Evolutionary conservation across 2,888 invertebrate genomes (phyloP), one percentile per base, ranked within the genome.

Genomic region (Cyrtodaria siliqua): DNA sequence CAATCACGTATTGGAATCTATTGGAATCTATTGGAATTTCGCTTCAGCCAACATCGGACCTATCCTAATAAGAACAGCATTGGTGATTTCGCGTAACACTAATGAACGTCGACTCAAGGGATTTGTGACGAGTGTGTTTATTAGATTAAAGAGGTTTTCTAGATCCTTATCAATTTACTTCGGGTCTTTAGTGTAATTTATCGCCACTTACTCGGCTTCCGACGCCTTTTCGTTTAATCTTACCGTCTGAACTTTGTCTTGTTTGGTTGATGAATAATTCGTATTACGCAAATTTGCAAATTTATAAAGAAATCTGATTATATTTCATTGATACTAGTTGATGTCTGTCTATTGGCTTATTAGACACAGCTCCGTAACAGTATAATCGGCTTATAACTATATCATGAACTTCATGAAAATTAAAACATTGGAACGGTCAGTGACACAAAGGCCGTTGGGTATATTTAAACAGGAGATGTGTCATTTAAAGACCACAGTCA

Each of bases 81-180:
- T 62, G 61, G 42, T 56, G 61, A 62, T 50, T 61, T 18, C 56
- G 64, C 33, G 66, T 56, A 66, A 76, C 66, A 56, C 56, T 74
- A 74, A 81, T 81, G 80, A 81, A 74, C 74, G 66, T 16, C 66
- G 63, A 52, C 80, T 74, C 80, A 18, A 16, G 80, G 74, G 80
- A 81, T 60, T 77, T 67, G 55, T 42, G 76, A 66, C 69, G 70
- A 68, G 76, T 56, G 53, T 38, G 68, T 62, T 74, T 81, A 81
- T 81, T 71, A 74, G 74, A 81, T 81, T 77, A 71, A 71, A 75
- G 61, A 56, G 71, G 73, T 80, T 80, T 80, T 55, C 71, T 52
- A 52, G 76, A 66, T 80, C 72, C 64, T 73, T 76, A 80, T 59
- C 73, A 72, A 76, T 80, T 76, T 69, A 70, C 71, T 53, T 63